These are phyloP conservation scores for Episyrphus balteatus DNA, from an alignment of 1,140 invertebrate species.

Conservation along the genomic window DNA sequence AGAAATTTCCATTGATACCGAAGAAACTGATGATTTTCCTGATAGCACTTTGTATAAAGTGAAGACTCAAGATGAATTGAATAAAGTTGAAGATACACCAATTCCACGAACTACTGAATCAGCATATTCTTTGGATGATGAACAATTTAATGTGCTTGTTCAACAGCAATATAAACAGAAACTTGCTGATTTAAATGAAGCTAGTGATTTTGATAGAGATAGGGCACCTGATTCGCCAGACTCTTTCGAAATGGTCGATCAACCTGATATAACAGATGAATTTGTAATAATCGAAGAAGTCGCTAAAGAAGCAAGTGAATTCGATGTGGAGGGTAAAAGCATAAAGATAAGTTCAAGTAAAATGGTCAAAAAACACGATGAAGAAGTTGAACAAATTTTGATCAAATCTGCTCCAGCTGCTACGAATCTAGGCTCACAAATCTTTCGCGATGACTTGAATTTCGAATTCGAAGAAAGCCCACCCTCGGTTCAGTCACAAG, in stretches of 20 bases:
- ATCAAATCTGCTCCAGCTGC: constrained; percentile 46
- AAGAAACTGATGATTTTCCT: constrained; percentile 15
- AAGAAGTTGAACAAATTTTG: constrained; percentile 63
- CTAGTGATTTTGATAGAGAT: constrained; percentile 37
- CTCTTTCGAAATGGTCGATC: constrained; percentile 80
- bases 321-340: constrained; percentile 68
- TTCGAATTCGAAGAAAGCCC: constrained; percentile 70
- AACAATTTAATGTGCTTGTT: constrained; percentile 30
- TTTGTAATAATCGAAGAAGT: constrained; percentile 80
- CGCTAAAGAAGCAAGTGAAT: constrained; percentile 68
- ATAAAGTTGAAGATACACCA: constrained; percentile 23
- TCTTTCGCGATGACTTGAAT: constrained; percentile 43
- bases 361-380: constrained; percentile 51
- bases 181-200: constrained; percentile 35
- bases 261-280: constrained; percentile 73
- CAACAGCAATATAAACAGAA: constrained; percentile 34
- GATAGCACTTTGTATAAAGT: constrained; percentile 31
- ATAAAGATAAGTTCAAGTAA: constrained; percentile 49
- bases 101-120: constrained; percentile 15
- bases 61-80: constrained; percentile 27
- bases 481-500: constrained; percentile 38
- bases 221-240: constrained; percentile 68
- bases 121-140: constrained; percentile 26
- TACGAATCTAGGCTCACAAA: constrained; percentile 37
- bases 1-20: constrained; percentile 37